Percentiles rank a stretch among this genome's conserved stretches.
Conservation (phyloP, 1,140 invertebrate species). For the Drosophila lowei region DNA sequence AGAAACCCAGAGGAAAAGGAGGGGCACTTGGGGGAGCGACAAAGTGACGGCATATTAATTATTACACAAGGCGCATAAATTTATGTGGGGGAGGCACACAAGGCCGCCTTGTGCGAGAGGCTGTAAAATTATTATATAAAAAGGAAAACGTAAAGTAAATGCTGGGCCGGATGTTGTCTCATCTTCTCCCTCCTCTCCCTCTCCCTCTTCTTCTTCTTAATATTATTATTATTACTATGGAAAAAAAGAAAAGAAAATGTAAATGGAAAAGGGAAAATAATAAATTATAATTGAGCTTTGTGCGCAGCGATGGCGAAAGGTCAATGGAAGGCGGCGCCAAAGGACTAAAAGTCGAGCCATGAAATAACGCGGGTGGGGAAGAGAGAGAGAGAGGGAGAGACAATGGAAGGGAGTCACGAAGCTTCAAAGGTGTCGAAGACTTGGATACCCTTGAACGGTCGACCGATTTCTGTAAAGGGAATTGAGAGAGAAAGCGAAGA, state of each 20-base stretch:
- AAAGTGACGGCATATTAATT: constrained; percentile 76
- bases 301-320: constrained; percentile 40
- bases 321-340: constrained; percentile 53
- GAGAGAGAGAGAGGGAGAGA: constrained; percentile 17
- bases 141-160: constrained; percentile 40
- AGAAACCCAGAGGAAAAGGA: not conserved
- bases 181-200: constrained; percentile 9
- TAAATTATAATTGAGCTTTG: constrained; percentile 75
- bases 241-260: constrained; percentile 39
- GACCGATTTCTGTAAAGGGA: too few species aligned
- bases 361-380: constrained; percentile 4
- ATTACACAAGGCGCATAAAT: constrained; percentile 70
- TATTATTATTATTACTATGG: constrained; percentile 53
- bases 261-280: constrained; percentile 53
- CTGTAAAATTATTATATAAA: constrained; percentile 59
- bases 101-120: constrained; percentile 22
- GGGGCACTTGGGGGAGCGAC: constrained; percentile 14
- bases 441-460: too few species aligned
- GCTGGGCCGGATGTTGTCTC: constrained; percentile 48
- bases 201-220: not conserved
- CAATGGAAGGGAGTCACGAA: constrained; percentile 18
- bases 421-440: too few species aligned
- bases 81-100: constrained; percentile 44
- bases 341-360: constrained; percentile 43
- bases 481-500: too few species aligned